These are phyloP conservation scores for Xanthia icteritia DNA, from an alignment of 2,888 invertebrate genomes.

Conservation along the genomic window DNA sequence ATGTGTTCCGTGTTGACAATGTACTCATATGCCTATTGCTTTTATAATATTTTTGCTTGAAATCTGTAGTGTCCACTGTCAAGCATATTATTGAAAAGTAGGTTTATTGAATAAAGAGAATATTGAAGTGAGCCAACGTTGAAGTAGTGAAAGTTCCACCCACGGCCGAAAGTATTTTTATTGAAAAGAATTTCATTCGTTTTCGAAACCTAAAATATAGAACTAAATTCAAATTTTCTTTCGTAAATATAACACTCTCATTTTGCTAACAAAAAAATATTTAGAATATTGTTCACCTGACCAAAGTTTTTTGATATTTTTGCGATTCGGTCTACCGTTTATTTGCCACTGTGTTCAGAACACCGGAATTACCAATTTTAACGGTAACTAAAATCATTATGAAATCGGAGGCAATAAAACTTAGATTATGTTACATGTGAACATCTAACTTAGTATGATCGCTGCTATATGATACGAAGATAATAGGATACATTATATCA, in stretches of 20 bases:
- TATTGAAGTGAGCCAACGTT: background rate
- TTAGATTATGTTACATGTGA: conserved; percentile 25
- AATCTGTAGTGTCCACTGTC: background rate
- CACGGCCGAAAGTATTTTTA: background rate
- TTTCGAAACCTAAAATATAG: background rate
- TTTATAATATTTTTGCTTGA: background rate
- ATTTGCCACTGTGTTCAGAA: background rate
- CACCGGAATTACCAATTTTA: background rate
- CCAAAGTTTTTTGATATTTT: conserved; percentile 1
- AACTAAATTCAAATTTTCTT: conserved; percentile 16
- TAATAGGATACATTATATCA: conserved; percentile 29
- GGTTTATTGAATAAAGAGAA: background rate
- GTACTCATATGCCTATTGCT: background rate
- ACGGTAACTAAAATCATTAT: conserved; percentile 1
- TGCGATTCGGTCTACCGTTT: background rate
- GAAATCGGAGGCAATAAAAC: conserved; percentile 10
- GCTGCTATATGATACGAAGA: conserved; percentile 3
- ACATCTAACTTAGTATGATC: conserved; percentile 14
- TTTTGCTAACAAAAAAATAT: conserved; percentile 5
- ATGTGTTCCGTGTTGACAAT: conserved; percentile 12
- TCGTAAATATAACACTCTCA: conserved; percentile 3
- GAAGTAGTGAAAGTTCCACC: background rate
- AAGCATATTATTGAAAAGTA: background rate
- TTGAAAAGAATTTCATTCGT: background rate
- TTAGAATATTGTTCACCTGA: background rate